Percentiles rank a stretch among this genome's conserved stretches.
Evolutionary conservation across 2,113 vertebrate species (phyloP).

Genomic region (Haemorhous mexicanus): DNA sequence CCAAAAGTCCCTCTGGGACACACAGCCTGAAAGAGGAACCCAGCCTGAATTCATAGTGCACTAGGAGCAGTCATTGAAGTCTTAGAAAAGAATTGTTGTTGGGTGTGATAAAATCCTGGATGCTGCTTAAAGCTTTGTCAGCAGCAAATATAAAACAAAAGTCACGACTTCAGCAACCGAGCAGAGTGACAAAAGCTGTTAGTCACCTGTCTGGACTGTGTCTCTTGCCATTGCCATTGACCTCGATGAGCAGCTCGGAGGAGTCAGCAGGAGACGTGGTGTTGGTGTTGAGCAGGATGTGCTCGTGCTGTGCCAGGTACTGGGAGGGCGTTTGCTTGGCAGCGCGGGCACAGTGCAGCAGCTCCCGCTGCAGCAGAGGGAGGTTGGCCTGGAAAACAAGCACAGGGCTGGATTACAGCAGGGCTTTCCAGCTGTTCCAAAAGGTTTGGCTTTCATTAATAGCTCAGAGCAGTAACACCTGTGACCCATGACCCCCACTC

Average conservation of each 20-base stretch:
- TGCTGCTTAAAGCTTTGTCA: neutral
- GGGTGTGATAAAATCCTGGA: neutral
- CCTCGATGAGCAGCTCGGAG: slow-evolving; percentile 91
- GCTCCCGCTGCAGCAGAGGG: slow-evolving; percentile 93
- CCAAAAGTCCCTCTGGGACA: neutral
- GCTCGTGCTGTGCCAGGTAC: slow-evolving; percentile 96
- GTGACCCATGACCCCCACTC: neutral
- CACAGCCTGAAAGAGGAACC: neutral
- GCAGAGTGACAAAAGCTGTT: neutral
- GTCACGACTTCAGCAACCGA: fast-evolving
- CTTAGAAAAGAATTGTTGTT: neutral
- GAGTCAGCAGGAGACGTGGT: slow-evolving; percentile 89
- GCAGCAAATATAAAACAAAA: neutral
- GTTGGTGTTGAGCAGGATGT: slow-evolving; percentile 93
- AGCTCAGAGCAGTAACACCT: neutral
- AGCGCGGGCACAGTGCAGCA: slow-evolving; percentile 93
- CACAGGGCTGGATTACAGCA: neutral
- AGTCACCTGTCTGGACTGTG: slow-evolving; percentile 90
- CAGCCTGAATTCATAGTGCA: neutral
- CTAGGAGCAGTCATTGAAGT: neutral
- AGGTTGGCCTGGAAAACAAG: slow-evolving; percentile 87
- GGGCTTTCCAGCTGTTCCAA: neutral
- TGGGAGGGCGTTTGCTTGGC: slow-evolving; percentile 98
- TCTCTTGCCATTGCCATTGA: slow-evolving; percentile 85
- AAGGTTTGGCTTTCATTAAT: neutral